phyloP scores from a whole-genome alignment of 2,797 vertebrate species.

The Hemibagrus guttatus region DNA sequence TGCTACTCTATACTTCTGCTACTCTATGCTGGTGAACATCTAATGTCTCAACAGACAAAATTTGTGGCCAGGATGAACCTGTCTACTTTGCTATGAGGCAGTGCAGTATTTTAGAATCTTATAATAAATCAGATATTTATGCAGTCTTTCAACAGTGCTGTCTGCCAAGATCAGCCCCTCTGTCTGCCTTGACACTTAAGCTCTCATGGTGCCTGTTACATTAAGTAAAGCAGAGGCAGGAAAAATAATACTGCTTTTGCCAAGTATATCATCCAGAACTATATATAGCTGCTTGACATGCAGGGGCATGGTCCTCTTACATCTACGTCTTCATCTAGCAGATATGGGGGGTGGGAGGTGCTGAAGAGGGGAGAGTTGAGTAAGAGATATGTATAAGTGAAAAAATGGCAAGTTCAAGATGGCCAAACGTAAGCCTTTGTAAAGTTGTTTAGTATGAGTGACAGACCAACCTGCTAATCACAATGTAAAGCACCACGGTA shows the following conservation, averaged over 20 bases:
- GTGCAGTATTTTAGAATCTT: slow-evolving; percentile 70
- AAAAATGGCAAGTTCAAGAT: slow-evolving; percentile 48
- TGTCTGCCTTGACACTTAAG: slow-evolving; percentile 43
- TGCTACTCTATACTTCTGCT: slow-evolving; percentile 44
- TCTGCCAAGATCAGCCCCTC: slow-evolving; percentile 65
- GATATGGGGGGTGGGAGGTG: slow-evolving; percentile 18
- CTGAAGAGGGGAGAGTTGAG: slow-evolving; percentile 15
- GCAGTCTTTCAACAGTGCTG: slow-evolving; percentile 59
- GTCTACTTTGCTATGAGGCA: slow-evolving; percentile 65
- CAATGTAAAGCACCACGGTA: slow-evolving; percentile 88
- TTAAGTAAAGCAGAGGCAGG: slow-evolving; percentile 45
- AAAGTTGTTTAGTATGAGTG: slow-evolving; percentile 14
- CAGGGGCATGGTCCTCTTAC: slow-evolving; percentile 40
- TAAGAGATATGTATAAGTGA: slow-evolving; percentile 3
- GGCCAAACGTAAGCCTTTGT: slow-evolving; percentile 26
- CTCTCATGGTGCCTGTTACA: slow-evolving; percentile 49
- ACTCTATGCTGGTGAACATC: slow-evolving; percentile 16
- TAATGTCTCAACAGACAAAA: slow-evolving; percentile 49
- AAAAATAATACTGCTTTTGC: slow-evolving; percentile 52
- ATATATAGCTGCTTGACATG: slow-evolving; percentile 49
- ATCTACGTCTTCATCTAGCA: slow-evolving; percentile 45
- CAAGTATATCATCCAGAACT: slow-evolving; percentile 47
- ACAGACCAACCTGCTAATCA: slow-evolving; percentile 89
- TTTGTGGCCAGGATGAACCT: slow-evolving; percentile 57
- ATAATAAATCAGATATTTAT: slow-evolving; percentile 72